phyloP scores from a whole-genome alignment of 1,140 invertebrate genomes.

The Pseudomyrmex concolor region DNA sequence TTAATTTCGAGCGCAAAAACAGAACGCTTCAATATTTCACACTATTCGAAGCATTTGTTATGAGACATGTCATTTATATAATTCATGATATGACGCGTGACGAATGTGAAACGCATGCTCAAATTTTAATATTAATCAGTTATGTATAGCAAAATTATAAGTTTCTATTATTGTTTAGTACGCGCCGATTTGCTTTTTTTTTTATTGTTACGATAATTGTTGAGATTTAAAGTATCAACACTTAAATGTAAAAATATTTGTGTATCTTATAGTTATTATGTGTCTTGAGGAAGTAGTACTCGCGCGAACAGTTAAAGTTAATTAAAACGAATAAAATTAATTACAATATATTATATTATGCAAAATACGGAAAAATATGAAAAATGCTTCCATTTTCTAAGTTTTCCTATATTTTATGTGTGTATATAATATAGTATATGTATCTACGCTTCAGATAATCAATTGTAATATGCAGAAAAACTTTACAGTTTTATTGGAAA shows the following conservation, averaged over 20 bases:
- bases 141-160: conserved; percentile 19
- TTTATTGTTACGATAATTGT: conserved; percentile 47
- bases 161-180: conserved; percentile 30
- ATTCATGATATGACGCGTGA: not conserved
- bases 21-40: not conserved
- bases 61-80: not conserved
- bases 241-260: conserved; percentile 53
- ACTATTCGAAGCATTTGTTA: conserved; percentile 10
- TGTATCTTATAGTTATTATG: conserved; percentile 31
- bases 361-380: not conserved
- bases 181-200: conserved; percentile 19
- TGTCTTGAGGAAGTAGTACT: not conserved
- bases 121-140: conserved; percentile 51
- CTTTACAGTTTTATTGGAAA: not conserved
- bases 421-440: not conserved
- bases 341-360: not conserved
- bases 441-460: not conserved
- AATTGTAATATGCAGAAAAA: not conserved
- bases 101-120: not conserved
- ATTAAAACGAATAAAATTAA: not conserved
- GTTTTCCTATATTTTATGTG: conserved; percentile 5
- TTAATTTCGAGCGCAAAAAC: not conserved
- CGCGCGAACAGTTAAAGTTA: not conserved
- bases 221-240: conserved; percentile 53
- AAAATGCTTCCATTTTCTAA: not conserved